Evolutionary conservation across 2,888 invertebrate species (phyloP).

Genomic region (Lithophane leautieri): DNA sequence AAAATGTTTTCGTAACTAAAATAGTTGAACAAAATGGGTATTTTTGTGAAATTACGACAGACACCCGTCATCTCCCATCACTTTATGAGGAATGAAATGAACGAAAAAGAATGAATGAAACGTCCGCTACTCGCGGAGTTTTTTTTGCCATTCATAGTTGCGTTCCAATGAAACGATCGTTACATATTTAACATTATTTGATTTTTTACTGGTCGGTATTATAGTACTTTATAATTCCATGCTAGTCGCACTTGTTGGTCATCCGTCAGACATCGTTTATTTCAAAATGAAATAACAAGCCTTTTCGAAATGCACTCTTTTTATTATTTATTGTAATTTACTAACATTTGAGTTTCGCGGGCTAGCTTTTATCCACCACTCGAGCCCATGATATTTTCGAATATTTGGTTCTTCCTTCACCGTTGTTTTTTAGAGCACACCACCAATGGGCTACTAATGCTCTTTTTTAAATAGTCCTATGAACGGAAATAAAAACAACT

Average conservation of each 20-base stretch:
- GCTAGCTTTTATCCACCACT: neutral
- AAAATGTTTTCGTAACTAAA: slow-evolving; percentile 66
- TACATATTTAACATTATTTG: neutral
- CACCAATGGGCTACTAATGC: neutral
- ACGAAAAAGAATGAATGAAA: slow-evolving; percentile 62
- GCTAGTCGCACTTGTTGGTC: neutral
- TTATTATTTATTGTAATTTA: neutral
- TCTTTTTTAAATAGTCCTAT: no score
- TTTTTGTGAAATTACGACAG: slow-evolving; percentile 61
- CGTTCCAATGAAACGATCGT: slow-evolving; percentile 41
- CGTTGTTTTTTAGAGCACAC: neutral
- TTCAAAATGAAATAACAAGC: neutral
- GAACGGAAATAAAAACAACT: no score
- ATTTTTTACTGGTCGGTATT: neutral
- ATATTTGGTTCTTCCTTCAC: neutral
- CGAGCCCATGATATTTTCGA: neutral
- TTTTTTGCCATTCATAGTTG: slow-evolving; percentile 56
- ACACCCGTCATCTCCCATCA: slow-evolving; percentile 66
- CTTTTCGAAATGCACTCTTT: neutral
- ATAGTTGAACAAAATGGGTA: slow-evolving; percentile 66
- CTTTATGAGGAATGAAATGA: slow-evolving; percentile 70
- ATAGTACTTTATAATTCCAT: slow-evolving; percentile 2
- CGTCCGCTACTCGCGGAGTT: slow-evolving; percentile 48
- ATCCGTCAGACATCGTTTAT: neutral
- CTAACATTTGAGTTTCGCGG: neutral